Evolutionary conservation across 2,888 invertebrate species (phyloP).

Genomic region (Nemotelus nigrinus): DNA sequence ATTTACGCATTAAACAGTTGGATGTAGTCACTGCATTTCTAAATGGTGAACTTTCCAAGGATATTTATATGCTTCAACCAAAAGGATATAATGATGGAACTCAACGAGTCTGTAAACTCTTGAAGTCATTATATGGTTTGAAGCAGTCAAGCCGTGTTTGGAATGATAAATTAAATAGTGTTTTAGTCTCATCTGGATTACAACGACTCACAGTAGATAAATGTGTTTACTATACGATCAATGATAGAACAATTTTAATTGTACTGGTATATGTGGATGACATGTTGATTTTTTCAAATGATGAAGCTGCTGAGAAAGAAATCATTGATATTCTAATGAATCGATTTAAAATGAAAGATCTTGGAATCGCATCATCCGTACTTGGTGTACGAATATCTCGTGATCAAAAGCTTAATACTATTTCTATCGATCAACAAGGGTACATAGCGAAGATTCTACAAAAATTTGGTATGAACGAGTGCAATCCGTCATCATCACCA

Average conservation of each 20-base stretch:
- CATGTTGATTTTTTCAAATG: too few relatives aligned
- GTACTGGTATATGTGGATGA: too few relatives aligned
- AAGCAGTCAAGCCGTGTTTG: conserved; percentile 51
- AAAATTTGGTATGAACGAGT: conserved; percentile 12
- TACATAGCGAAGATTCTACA: neutral
- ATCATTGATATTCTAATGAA: too few relatives aligned
- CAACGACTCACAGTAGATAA: too few relatives aligned
- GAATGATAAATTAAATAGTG: conserved; percentile 47
- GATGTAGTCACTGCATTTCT: conserved; percentile 50
- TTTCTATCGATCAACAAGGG: conserved; percentile 11
- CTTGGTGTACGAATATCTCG: conserved; percentile 4
- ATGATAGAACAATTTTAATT: too few relatives aligned
- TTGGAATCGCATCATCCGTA: too few relatives aligned
- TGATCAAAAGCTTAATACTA: neutral
- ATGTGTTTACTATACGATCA: too few relatives aligned
- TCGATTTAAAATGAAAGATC: too few relatives aligned
- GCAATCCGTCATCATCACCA: neutral
- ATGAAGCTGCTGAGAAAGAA: too few relatives aligned
- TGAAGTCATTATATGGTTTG: conserved; percentile 52
- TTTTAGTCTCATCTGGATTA: too few relatives aligned
- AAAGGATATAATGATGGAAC: conserved; percentile 48
- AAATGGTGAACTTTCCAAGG: conserved; percentile 46
- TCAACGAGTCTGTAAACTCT: conserved; percentile 47
- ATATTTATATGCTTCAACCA: conserved; percentile 48
- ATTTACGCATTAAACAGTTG: conserved; percentile 41